These are phyloP conservation scores for Noctua comes DNA, from an alignment of 2,888 invertebrate genomes.

Conservation along the genomic window DNA sequence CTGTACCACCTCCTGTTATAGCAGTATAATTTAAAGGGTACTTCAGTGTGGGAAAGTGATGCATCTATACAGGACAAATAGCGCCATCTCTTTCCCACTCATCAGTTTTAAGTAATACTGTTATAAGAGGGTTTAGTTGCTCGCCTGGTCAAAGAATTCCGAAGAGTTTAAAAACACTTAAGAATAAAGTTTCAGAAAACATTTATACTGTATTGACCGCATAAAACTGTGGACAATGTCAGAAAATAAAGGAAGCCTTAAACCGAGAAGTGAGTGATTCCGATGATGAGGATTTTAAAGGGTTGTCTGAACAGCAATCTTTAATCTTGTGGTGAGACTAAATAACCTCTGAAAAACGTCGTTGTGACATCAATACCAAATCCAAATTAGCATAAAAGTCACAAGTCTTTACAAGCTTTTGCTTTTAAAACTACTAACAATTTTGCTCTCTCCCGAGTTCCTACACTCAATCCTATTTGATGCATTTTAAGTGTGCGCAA, in stretches of 20 bases:
- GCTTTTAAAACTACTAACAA: slow-evolving; percentile 29
- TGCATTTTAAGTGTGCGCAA: slow-evolving; percentile 49
- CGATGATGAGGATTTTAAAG: too few relatives aligned
- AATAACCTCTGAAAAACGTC: background rate
- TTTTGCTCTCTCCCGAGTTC: slow-evolving; percentile 32
- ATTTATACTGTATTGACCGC: too few relatives aligned
- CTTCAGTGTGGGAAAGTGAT: background rate
- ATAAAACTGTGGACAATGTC: background rate
- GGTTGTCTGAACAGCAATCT: background rate
- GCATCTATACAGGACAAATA: background rate
- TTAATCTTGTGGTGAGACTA: background rate
- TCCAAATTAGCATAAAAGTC: background rate
- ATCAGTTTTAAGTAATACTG: too few relatives aligned
- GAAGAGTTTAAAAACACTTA: too few relatives aligned
- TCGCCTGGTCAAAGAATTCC: too few relatives aligned
- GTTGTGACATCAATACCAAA: background rate
- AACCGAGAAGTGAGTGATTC: background rate
- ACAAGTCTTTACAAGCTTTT: background rate
- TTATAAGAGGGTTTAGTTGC: too few relatives aligned
- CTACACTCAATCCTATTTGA: slow-evolving; percentile 50
- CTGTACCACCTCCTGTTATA: too few relatives aligned
- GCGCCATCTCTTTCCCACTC: too few relatives aligned
- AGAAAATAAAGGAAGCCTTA: background rate
- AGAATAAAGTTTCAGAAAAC: too few relatives aligned
- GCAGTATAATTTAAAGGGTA: background rate